A percentile compares a stretch with the other conserved stretches of the same genome.
Evolutionary conservation across 2,797 vertebrate genomes (phyloP).

Genomic region (Pseudochromis fuscus): DNA sequence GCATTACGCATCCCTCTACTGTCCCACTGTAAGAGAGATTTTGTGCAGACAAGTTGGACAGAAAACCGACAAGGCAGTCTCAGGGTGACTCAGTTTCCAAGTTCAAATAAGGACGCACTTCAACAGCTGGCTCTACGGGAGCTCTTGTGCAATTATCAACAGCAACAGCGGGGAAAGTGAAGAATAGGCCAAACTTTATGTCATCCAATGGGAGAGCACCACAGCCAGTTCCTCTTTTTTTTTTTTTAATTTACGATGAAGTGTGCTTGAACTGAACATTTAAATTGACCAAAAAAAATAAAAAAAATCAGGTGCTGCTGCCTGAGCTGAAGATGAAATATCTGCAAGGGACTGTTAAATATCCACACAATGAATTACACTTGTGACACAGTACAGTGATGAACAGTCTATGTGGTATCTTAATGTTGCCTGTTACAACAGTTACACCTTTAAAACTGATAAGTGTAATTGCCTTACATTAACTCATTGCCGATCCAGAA

Average conservation of each 20-base stretch:
- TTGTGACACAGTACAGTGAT: slow-evolving; percentile 10
- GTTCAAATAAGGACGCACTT: slow-evolving; percentile 83
- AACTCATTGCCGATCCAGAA: slow-evolving; percentile 57
- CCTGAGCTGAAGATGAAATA: slow-evolving; percentile 35
- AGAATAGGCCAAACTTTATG: slow-evolving; percentile 65
- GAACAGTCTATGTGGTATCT: slow-evolving; percentile 17
- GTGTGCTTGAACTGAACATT: slow-evolving; percentile 39
- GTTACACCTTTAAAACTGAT: slow-evolving; percentile 44
- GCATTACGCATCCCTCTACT: slow-evolving; percentile 18
- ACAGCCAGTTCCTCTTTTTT: slow-evolving; percentile 46
- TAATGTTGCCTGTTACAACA: slow-evolving; percentile 20
- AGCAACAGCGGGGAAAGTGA: slow-evolving; percentile 68
- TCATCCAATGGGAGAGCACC: slow-evolving; percentile 55
- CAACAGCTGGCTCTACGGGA: slow-evolving; percentile 83
- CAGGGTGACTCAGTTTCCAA: slow-evolving; percentile 78
- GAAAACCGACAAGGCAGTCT: slow-evolving; percentile 56
- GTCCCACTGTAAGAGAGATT: slow-evolving; percentile 45
- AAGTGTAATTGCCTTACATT: slow-evolving; percentile 53
- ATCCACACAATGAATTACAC: slow-evolving; percentile 20
- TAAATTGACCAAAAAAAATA: slow-evolving; percentile 43
- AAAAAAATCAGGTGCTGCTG: slow-evolving; percentile 19
- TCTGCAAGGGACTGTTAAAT: slow-evolving; percentile 15
- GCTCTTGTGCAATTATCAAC: slow-evolving; percentile 81
- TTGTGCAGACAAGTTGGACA: slow-evolving; percentile 57
- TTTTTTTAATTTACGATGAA: slow-evolving; percentile 60